Base-by-base conservation (phyloP, 2,113 vertebrate genomes). In the Xenopus borealis region DNA sequence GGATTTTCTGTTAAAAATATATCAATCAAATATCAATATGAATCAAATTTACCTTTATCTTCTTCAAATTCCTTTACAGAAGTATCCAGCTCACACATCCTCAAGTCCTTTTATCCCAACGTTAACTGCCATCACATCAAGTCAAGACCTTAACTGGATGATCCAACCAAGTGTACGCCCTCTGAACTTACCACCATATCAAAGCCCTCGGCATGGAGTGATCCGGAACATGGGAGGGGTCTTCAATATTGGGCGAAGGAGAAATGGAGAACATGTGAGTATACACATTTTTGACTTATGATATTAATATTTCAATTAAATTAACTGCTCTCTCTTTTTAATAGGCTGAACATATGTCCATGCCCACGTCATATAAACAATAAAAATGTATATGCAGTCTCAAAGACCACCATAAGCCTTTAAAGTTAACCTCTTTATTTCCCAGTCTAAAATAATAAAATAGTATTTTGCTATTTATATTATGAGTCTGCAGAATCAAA, bases 131-230 rank as follows among this genome's bases (percentile, higher is more conserved):
- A 89, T 95, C 81, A 93, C 93, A 17, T 89, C 87, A 81, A 96
- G 83, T 81, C 94, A 95, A 73, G 92, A 94, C 62, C 86, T 95
- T 12, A 94, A 96, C 87, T 96, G 95, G 95, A 80, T 95, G 83
- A 90, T 96, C 10, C 94, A 95, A 82, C 94, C 94, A 12, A 91
- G 84, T 59, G 83, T 85, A 30, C 82, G 87, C 63, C 82, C 84
- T 46, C 82, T 89, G 55, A 82, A 90, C 12, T 87, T 85, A 12
- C 89, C 91, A 14, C 89, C 89, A 44, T 94, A 92, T 50, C 85
- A 84, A 58, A 79, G 83, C 63, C 80, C 80, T 7, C 87, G 93
- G 20, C 89, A 92, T 11, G 94, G 92, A n/a, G 92, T 96, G 75
- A 96, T 95, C 78, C 86, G 92, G 75, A 81, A 90, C 18, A 77